phyloP scores from a whole-genome alignment of 2,888 invertebrate genomes.

The Zhengitettix transpicula region DNA sequence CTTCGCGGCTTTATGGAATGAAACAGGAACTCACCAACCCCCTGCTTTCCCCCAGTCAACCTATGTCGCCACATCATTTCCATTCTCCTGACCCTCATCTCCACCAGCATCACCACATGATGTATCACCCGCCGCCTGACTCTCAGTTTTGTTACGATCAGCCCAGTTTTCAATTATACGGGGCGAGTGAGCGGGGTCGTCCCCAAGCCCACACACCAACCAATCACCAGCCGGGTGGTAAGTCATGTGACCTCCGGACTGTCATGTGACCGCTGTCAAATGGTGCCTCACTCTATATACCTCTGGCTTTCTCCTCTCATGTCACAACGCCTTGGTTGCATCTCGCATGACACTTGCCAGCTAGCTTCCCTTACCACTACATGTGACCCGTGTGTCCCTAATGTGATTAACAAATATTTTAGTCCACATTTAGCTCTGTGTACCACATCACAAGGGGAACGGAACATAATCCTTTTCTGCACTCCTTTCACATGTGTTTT shows the following conservation, averaged over 20 bases:
- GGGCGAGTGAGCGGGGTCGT: conserved; percentile 15
- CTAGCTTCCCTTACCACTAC: conserved; percentile 2
- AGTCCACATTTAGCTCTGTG: conserved; percentile 1
- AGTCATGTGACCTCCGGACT: conserved; percentile 28
- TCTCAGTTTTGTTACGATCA: conserved; percentile 43
- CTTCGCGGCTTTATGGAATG: conserved; percentile 15
- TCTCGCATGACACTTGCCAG: conserved; percentile 7
- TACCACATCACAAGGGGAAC: conserved; percentile 1
- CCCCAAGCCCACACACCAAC: conserved; percentile 17
- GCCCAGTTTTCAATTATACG: conserved; percentile 29
- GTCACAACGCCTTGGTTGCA: conserved; percentile 8
- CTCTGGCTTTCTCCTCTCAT: conserved; percentile 6
- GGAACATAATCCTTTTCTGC: conserved; percentile 1
- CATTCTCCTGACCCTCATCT: conserved; percentile 20
- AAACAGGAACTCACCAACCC: conserved; percentile 19
- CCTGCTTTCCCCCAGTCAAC: conserved; percentile 31
- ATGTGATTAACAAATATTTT: conserved; percentile 1
- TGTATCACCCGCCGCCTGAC: conserved; percentile 24
- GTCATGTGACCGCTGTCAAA: conserved; percentile 27
- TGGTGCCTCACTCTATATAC: conserved; percentile 12
- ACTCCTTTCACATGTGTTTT: not conserved
- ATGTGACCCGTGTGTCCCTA: conserved; percentile 6
- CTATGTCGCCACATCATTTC: conserved; percentile 38
- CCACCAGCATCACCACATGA: conserved; percentile 18
- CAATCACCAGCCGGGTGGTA: conserved; percentile 31